Evolutionary conservation across 2,797 vertebrate species (phyloP).

Genomic region (Eulemur rubriventer): DNA sequence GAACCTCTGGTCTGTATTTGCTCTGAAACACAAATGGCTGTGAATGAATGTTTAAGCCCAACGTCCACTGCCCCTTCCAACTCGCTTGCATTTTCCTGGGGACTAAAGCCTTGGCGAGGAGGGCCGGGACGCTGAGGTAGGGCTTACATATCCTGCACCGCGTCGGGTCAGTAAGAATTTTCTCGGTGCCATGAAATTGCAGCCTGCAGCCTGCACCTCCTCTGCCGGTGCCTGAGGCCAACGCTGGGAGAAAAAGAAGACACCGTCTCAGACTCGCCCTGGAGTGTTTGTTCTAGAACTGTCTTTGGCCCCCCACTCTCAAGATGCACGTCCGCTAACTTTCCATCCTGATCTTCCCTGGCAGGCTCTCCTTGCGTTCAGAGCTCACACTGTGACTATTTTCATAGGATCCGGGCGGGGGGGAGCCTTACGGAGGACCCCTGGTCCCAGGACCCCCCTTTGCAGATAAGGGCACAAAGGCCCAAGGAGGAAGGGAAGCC

Average conservation of each 20-base stretch:
- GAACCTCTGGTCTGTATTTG: background rate
- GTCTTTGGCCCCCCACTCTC: background rate
- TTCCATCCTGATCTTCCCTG: background rate
- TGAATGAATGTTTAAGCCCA: background rate
- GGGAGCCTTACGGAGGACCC: background rate
- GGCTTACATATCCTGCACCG: rapidly evolving
- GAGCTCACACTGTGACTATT: background rate
- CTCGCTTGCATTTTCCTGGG: rapidly evolving
- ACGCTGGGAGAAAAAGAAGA: background rate
- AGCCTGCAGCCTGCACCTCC: rapidly evolving
- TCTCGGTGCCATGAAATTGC: background rate
- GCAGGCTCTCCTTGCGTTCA: background rate
- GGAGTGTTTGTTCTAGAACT: background rate
- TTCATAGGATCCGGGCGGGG: background rate
- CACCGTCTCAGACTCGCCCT: rapidly evolving
- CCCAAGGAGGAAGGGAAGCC: background rate
- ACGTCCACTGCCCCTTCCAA: rapidly evolving
- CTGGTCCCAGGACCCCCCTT: rapidly evolving
- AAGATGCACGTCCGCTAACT: background rate
- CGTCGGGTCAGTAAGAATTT: rapidly evolving
- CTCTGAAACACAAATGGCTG: background rate
- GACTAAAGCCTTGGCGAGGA: rapidly evolving
- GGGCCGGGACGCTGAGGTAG: rapidly evolving
- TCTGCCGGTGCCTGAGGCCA: background rate
- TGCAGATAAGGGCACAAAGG: background rate